phyloP scores from a whole-genome alignment of 2,888 invertebrate genomes.

The Lissocephala sabroskyi region DNA sequence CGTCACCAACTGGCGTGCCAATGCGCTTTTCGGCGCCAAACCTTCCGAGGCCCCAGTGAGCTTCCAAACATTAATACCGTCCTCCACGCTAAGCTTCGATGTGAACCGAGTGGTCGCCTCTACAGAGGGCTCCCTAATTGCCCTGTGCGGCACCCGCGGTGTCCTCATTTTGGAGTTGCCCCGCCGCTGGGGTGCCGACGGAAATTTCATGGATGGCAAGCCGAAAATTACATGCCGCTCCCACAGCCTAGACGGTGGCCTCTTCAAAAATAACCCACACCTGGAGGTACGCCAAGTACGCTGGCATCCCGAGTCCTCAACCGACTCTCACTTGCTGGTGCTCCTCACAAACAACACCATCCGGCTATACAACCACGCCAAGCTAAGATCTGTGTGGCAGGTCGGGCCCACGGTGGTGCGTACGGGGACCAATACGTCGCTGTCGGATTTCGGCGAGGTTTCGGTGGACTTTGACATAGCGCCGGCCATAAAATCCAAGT shows the following conservation, averaged over 20 bases:
- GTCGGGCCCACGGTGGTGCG: constrained; percentile 72
- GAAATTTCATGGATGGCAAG: constrained; percentile 78
- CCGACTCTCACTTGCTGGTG: constrained; percentile 83
- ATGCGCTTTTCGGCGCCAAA: constrained; percentile 61
- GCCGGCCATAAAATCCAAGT: constrained; percentile 70
- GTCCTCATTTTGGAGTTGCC: constrained; percentile 80
- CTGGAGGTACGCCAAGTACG: constrained; percentile 82
- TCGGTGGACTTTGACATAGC: constrained; percentile 91
- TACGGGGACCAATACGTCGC: constrained; percentile 34
- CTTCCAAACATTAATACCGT: constrained; percentile 78
- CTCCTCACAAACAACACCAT: constrained; percentile 90
- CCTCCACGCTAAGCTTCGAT: constrained; percentile 77
- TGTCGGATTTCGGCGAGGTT: constrained; percentile 82
- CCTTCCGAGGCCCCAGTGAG: constrained; percentile 13
- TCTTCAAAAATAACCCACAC: constrained; percentile 79
- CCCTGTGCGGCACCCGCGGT: constrained; percentile 78
- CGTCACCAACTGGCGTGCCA: constrained; percentile 75
- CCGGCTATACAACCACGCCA: constrained; percentile 74
- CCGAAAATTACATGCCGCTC: constrained; percentile 76
- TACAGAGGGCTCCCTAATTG: constrained; percentile 77
- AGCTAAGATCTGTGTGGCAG: constrained; percentile 73
- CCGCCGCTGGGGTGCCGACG: constrained; percentile 78
- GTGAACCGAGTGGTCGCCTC: constrained; percentile 79
- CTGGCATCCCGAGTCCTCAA: constrained; percentile 90
- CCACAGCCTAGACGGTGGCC: constrained; percentile 80